Evolutionary conservation across 2,888 invertebrate species (phyloP).

Genomic region (Drosophila anomalata): DNA sequence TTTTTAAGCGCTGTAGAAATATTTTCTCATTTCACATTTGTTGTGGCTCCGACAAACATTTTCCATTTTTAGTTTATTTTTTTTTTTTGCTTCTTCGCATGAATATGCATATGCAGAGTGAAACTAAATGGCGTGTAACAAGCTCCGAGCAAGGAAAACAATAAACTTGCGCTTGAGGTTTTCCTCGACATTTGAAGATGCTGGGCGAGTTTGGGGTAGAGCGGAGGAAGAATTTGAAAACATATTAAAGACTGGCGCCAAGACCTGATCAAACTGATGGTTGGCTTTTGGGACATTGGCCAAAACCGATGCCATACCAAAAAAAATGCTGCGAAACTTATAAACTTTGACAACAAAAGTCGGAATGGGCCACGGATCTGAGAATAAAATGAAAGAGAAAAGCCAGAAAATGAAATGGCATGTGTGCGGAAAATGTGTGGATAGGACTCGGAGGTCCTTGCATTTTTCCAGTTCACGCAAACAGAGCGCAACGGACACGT

Average conservation of each 20-base stretch:
- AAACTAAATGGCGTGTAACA: constrained; percentile 76
- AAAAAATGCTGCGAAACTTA: constrained; percentile 47
- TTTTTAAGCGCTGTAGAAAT: constrained; percentile 28
- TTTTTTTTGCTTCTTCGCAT: neutral
- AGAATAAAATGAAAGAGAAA: constrained; percentile 41
- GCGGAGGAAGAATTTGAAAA: constrained; percentile 42
- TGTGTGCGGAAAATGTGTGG: constrained; percentile 41
- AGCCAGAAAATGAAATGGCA: constrained; percentile 53
- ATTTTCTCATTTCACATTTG: constrained; percentile 31
- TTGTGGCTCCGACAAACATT: constrained; percentile 47
- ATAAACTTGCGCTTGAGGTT: constrained; percentile 21
- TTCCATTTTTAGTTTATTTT: constrained; percentile 7
- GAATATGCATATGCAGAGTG: constrained; percentile 60
- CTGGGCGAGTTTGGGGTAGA: constrained; percentile 3
- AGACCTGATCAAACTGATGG: constrained; percentile 75
- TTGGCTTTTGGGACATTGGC: constrained; percentile 64
- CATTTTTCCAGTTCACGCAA: constrained; percentile 45
- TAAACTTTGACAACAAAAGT: constrained; percentile 52
- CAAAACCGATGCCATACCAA: constrained; percentile 43
- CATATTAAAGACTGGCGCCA: constrained; percentile 74
- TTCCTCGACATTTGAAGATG: constrained; percentile 21
- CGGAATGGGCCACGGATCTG: constrained; percentile 14
- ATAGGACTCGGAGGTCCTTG: constrained; percentile 33
- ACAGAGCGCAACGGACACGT: constrained; percentile 71
- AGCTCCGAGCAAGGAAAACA: constrained; percentile 35